phyloP scores from a whole-genome alignment of 2,797 vertebrate genomes.

The Hipposideros larvatus region DNA sequence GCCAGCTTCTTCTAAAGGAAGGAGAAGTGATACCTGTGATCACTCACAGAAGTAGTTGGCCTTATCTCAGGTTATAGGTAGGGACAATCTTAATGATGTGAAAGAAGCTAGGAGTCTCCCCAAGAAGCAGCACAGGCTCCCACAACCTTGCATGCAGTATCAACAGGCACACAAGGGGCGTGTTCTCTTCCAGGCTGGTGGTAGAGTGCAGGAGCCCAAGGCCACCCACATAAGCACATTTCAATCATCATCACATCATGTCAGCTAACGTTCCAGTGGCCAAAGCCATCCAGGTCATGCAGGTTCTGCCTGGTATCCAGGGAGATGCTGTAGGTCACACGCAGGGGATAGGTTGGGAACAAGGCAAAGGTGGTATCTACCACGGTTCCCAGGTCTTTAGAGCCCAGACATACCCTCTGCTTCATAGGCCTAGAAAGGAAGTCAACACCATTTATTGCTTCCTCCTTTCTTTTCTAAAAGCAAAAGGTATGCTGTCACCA shows the following conservation, averaged over 20 bases:
- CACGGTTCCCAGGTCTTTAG: background rate
- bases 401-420: background rate
- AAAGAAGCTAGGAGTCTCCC: background rate
- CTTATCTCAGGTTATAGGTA: background rate
- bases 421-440: too few relatives aligned
- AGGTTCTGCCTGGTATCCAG: background rate
- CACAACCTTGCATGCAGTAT: rapidly evolving
- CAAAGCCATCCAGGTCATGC: background rate
- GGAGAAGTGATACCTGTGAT: background rate
- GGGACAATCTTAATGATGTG: too few relatives aligned
- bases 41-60: background rate
- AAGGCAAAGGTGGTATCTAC: too few relatives aligned
- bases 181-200: background rate
- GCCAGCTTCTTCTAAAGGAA: background rate
- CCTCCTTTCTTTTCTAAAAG: background rate
- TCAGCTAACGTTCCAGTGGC: background rate
- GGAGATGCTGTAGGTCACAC: background rate
- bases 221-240: background rate
- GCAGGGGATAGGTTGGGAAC: background rate
- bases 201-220: background rate
- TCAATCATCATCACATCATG: background rate
- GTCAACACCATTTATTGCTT: background rate
- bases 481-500: background rate
- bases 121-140: background rate
- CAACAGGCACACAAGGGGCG: rapidly evolving